phyloP scores from a whole-genome alignment of 2,888 invertebrate genomes.

The Caenorhabditis sp. region DNA sequence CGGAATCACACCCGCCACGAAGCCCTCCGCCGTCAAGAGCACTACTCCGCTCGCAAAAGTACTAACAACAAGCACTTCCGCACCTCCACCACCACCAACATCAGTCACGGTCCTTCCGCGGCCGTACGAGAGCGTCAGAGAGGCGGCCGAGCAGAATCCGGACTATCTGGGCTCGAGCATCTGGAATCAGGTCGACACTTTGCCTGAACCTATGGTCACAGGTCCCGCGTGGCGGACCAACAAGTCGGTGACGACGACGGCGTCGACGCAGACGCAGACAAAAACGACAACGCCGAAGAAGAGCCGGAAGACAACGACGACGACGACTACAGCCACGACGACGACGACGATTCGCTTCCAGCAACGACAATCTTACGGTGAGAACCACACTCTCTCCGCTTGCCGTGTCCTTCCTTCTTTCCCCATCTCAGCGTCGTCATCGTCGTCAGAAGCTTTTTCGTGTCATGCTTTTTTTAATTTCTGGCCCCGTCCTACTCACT shows the following conservation, averaged over 20 bases:
- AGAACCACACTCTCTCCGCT: slow-evolving; percentile 22
- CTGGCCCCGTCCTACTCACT: not conserved
- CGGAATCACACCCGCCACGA: slow-evolving; percentile 57
- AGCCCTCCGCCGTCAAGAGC: slow-evolving; percentile 33
- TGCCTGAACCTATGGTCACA: slow-evolving; percentile 65
- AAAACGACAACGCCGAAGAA: slow-evolving; percentile 34
- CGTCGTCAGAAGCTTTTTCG: slow-evolving; percentile 3
- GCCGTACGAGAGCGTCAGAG: slow-evolving; percentile 67
- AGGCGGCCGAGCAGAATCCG: slow-evolving; percentile 67
- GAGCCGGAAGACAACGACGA: slow-evolving; percentile 51
- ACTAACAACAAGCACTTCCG: slow-evolving; percentile 55
- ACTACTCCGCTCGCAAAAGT: slow-evolving; percentile 38
- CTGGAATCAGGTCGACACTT: slow-evolving; percentile 60
- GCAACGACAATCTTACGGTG: slow-evolving; percentile 47
- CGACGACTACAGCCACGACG: slow-evolving; percentile 28
- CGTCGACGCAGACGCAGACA: slow-evolving; percentile 44
- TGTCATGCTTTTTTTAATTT: slow-evolving; percentile 9
- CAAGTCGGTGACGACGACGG: slow-evolving; percentile 45
- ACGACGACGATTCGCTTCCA: slow-evolving; percentile 40
- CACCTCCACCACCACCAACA: slow-evolving; percentile 47
- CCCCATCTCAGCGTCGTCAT: slow-evolving; percentile 36
- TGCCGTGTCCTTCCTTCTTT: slow-evolving; percentile 32
- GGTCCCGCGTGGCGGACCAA: slow-evolving; percentile 67
- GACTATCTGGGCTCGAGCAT: slow-evolving; percentile 67
- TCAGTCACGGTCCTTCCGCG: slow-evolving; percentile 61